Evolutionary conservation across 2,888 invertebrate species (phyloP), one percentile per base, ranked within the genome.

Genomic region (Ectobius pallidus): DNA sequence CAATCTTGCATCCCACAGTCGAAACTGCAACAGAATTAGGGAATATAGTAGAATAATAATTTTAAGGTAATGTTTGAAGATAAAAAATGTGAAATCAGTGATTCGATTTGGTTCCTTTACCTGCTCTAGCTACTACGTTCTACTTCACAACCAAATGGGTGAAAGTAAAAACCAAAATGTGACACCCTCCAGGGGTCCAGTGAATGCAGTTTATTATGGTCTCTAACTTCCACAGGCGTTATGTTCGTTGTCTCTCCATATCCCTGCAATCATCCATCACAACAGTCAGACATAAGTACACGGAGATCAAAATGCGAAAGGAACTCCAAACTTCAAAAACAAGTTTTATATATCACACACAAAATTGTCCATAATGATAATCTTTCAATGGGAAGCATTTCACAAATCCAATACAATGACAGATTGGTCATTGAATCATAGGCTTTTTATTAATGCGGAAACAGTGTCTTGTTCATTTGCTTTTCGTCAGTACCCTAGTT

Each of bases 211-310:
- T 27, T 27, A 44, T 27, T 42, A 27, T 65, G 65, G 42, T 30
- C n/a, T 65, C 65, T 65, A 65, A 69, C 25, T 71, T 25, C 32
- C 71, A 71, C 71, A 71, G 71, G 63, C 71, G 52, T 65, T 62
- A 63, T 39, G 46, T 63, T 71, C 71, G 71, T 71, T 71, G 71
- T 62, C 22, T 62, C 46, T 63, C 34, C 71, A 71, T 71, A 1
- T 49, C n/a, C 52, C 63, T 46, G 61, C 6, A 58, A 30, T 1
- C 3, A 9, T 30, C 55, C 25, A 30, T 30, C 25, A 2, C 14
- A 55, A 55, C 16, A 3, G 30, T 16, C 7, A n/a, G 30, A 0
- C 30, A 25, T 6, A 58, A 58, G 30, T 25, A n/a, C n/a, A 30
- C 3, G n/a, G 46, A 58, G 58, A 6, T 1, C 32, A 58, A 58